Base-by-base conservation (phyloP, 2,797 vertebrate genomes). In the Alectoris magna region DNA sequence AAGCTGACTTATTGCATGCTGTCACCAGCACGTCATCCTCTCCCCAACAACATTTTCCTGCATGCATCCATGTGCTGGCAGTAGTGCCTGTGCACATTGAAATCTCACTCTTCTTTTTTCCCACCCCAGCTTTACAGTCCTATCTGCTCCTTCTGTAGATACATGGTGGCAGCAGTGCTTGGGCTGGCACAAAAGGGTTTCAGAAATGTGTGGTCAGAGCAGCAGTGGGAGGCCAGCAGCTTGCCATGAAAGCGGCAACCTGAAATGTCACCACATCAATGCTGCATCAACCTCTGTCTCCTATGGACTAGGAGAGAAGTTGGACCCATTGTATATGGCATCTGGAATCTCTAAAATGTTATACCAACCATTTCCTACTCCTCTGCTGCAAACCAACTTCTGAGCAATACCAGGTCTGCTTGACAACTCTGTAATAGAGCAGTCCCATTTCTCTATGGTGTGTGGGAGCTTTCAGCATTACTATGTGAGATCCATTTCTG, bases 391-490 rank as follows among this genome's bases (percentile, higher is more conserved):
- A 58, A 36, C 43, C 8, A 43, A 38, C 77, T 90, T 84, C 80
- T 62, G 60, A 90, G 68, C 29, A 91, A 68, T 68, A 79, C 36
- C 9, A 56, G n/a, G 15, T 59, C 80, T 88, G 88, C 91, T 74
- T 78, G 72, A 49, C 91, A 85, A 69, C 72, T 87, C 71, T 51
- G 74, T 19, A 82, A 75, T 72, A 94, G 27, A 72, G 71, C 72
- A 55, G 39, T 49, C 44, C 5, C 14, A 4, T 71, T 66, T 66
- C 71, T 58, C 78, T 18, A 1, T 8, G 53, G 26, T 63, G 83
- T 3, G 19, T 88, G 80, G 84, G 83, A 90, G 83, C 76, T 91
- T 70, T 43, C 93, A 93, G 80, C 63, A 70, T 48, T 56, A 78
- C 77, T 43, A 9, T 23, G 73, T 91, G 90, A 88, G 84, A 94